These are phyloP conservation scores for Phyllotis vaccarum DNA, from an alignment of 2,797 vertebrate species.

Conservation along the genomic window DNA sequence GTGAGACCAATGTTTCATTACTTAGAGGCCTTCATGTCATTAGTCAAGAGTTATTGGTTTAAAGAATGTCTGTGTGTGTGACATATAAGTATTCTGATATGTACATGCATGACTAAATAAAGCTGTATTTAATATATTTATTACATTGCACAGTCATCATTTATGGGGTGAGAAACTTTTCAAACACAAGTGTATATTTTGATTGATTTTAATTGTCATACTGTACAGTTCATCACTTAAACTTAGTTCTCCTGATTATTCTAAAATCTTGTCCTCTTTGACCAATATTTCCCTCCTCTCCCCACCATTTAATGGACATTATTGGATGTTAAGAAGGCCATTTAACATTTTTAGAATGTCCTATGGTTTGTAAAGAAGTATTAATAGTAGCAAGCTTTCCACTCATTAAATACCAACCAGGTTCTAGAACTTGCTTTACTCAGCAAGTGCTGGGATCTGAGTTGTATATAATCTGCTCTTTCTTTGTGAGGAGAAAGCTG, in stretches of 20 bases:
- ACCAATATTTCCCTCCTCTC: background rate
- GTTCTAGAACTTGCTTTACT: background rate
- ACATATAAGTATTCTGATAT: background rate
- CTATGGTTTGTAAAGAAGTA: background rate
- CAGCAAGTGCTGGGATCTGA: background rate
- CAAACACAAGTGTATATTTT: background rate
- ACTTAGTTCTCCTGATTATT: background rate
- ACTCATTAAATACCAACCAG: background rate
- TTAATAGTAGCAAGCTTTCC: background rate
- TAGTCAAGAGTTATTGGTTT: no score
- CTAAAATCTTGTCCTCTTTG: background rate
- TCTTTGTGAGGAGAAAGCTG: conserved; percentile 5
- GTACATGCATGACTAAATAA: background rate
- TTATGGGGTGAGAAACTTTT: background rate
- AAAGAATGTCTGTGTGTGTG: no score
- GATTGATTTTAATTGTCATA: background rate
- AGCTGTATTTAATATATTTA: background rate
- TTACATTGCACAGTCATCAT: background rate
- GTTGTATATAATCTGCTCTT: background rate
- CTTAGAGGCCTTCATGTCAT: no score
- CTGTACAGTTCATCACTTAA: background rate
- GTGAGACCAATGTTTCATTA: no score
- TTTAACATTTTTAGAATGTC: no score
- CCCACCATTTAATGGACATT: background rate
- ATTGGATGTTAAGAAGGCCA: background rate